These are phyloP conservation scores for Eretmocerus hayati DNA, from an alignment of 2,888 invertebrate genomes.

Conservation along the genomic window DNA sequence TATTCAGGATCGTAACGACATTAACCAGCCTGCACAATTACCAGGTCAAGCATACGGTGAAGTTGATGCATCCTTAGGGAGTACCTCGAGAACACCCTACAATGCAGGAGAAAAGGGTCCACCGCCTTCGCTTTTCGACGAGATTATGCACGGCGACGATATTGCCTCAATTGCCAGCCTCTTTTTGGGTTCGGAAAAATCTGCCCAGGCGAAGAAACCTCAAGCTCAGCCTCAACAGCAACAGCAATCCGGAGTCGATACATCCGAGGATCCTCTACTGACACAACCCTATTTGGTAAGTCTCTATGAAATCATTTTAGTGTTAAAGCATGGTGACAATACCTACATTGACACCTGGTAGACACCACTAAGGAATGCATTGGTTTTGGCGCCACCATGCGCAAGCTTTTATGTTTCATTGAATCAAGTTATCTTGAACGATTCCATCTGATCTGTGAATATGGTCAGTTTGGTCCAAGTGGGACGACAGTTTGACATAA, in stretches of 20 bases:
- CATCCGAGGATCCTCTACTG: constrained; percentile 31
- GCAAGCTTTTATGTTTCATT: too few species aligned
- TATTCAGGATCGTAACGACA: constrained; percentile 52
- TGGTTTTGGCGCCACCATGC: too few species aligned
- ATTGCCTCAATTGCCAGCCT: constrained; percentile 46
- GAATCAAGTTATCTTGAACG: too few species aligned
- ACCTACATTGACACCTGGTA: too few species aligned
- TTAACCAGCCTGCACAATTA: constrained; percentile 23
- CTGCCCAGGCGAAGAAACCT: constrained; percentile 42
- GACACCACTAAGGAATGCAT: too few species aligned
- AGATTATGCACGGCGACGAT: constrained; percentile 54
- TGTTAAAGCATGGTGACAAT: too few species aligned
- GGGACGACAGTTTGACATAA: too few species aligned
- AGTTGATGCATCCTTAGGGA: background rate
- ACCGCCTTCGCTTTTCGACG: constrained; percentile 50
- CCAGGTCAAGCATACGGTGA: background rate
- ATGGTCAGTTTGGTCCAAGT: too few species aligned
- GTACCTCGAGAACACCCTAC: constrained; percentile 38
- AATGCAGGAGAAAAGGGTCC: constrained; percentile 44
- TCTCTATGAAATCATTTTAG: too few species aligned
- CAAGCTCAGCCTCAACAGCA: constrained; percentile 35
- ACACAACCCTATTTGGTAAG: constrained; percentile 40
- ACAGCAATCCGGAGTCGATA: constrained; percentile 31
- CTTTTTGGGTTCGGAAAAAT: constrained; percentile 45
- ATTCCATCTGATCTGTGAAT: too few species aligned